Evolutionary conservation across 2,888 invertebrate genomes (phyloP).

Genomic region (Venustoraphidia nigricollis): DNA sequence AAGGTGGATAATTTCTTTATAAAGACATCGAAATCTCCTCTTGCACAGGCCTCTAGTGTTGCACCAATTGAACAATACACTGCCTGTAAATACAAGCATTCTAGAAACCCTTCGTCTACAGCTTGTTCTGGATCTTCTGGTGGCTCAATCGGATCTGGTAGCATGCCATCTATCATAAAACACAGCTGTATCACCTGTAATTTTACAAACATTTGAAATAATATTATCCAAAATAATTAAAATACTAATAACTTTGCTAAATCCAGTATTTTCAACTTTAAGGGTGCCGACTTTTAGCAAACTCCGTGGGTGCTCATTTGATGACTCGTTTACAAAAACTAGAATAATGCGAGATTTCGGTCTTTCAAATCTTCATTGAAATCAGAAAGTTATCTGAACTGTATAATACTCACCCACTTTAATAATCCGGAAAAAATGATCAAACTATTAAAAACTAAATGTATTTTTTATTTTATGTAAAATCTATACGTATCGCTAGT

Average conservation of each 20-base stretch:
- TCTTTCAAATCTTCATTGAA: not conserved
- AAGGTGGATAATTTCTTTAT: slow-evolving; percentile 60
- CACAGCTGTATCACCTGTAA: slow-evolving; percentile 63
- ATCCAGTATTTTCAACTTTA: too few species aligned
- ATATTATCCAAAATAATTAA: not conserved
- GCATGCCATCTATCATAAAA: slow-evolving; percentile 59
- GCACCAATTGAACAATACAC: slow-evolving; percentile 80
- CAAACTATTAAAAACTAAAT: too few species aligned
- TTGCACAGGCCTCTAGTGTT: slow-evolving; percentile 49
- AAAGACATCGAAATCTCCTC: slow-evolving; percentile 61
- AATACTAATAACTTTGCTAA: too few species aligned
- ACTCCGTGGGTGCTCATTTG: too few species aligned
- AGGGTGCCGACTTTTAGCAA: too few species aligned
- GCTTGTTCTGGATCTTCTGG: slow-evolving; percentile 31
- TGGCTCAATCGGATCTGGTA: slow-evolving; percentile 30
- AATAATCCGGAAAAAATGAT: too few species aligned
- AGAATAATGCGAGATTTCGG: too few species aligned
- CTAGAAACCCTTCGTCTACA: slow-evolving; percentile 41
- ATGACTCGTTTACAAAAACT: too few species aligned
- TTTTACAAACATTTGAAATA: slow-evolving; percentile 2
- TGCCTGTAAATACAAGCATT: slow-evolving; percentile 57
- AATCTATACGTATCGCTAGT: too few species aligned
- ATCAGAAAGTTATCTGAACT: not conserved
- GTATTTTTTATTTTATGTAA: too few species aligned
- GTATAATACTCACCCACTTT: too few species aligned